A percentile compares a stretch with the other conserved stretches of the same genome.
Conservation (phyloP, 2,113 vertebrate genomes). For the Baryphthengus martii region DNA sequence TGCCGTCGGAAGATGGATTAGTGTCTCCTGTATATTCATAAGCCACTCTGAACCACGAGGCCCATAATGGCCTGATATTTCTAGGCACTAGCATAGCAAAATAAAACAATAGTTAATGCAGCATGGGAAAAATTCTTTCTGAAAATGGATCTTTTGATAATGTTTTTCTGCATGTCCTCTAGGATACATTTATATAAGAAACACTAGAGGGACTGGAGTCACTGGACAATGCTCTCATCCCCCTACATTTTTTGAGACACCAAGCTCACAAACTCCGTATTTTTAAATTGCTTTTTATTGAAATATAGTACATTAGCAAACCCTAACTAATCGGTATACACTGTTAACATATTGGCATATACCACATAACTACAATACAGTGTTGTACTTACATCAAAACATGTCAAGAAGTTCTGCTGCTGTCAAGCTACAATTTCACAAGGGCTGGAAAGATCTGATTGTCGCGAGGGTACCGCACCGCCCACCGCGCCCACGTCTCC, state of each 20-base stretch:
- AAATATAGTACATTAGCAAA: slow-evolving; percentile 79
- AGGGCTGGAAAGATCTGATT: slow-evolving; percentile 5
- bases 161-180: background rate
- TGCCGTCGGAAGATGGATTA: background rate
- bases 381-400: slow-evolving; percentile 73
- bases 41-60: background rate
- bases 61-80: background rate
- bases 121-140: background rate
- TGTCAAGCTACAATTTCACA: slow-evolving; percentile 47
- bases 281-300: slow-evolving; percentile 78
- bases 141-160: background rate
- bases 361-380: slow-evolving; percentile 67
- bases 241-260: background rate
- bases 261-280: background rate
- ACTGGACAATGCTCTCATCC: background rate
- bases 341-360: slow-evolving; percentile 63
- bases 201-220: background rate
- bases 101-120: background rate
- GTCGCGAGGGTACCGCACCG: background rate
- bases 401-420: slow-evolving; percentile 54
- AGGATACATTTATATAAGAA: background rate
- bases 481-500: background rate
- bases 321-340: slow-evolving; percentile 67
- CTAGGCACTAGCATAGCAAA: background rate
- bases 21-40: background rate